Evolutionary conservation across 2,888 invertebrate species (phyloP).

Genomic region (Exephanes ischioxanthus): DNA sequence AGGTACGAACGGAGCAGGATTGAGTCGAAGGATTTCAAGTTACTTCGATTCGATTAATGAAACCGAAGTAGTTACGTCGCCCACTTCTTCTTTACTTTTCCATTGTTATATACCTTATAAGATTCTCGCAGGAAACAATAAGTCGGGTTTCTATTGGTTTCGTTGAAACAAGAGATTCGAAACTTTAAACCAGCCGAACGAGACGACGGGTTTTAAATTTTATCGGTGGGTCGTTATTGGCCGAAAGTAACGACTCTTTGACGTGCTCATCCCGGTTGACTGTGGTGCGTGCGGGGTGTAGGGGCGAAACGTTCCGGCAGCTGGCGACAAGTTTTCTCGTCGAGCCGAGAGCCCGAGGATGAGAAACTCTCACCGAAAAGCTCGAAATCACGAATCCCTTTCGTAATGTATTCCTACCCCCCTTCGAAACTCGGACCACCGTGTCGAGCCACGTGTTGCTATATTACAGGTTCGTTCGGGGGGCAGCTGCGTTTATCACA

Average conservation of each 20-base stretch:
- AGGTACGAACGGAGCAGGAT: conserved; percentile 33
- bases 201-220: not conserved
- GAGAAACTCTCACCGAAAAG: conserved; percentile 30
- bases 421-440: conserved; percentile 67
- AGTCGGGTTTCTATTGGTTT: not conserved
- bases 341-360: not conserved
- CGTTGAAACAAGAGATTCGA: not conserved
- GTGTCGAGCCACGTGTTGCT: conserved; percentile 80
- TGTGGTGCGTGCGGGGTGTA: not conserved
- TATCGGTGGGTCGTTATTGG: not conserved
- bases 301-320: not conserved
- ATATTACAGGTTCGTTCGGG: conserved; percentile 71
- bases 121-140: not conserved
- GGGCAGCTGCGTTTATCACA: conserved; percentile 77
- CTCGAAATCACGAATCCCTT: conserved; percentile 60
- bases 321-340: conserved; percentile 39
- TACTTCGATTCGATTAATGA: conserved; percentile 42
- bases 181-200: not conserved
- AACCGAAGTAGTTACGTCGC: conserved; percentile 33
- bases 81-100: conserved; percentile 35
- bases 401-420: conserved; percentile 70
- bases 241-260: conserved; percentile 7
- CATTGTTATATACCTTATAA: conserved; percentile 14
- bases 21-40: conserved; percentile 29
- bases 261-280: not conserved